These are phyloP conservation scores for Stylophora pistillata DNA, from an alignment of 64 coral and sea anemone genomes.

Conservation along the genomic window DNA sequence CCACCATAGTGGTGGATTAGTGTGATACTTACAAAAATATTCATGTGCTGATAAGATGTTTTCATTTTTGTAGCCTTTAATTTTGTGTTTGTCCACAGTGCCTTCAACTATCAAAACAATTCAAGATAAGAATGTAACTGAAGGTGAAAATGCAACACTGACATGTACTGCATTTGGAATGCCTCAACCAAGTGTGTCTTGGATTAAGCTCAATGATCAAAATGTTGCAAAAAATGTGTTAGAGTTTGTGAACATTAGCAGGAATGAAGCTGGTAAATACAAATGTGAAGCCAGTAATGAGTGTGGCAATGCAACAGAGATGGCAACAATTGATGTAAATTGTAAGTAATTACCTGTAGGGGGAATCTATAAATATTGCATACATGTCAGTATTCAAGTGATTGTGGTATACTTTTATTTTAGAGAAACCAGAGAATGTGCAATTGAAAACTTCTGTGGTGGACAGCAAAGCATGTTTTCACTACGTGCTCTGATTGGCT, in stretches of 20 bases:
- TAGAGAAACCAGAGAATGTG: neutral
- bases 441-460: neutral
- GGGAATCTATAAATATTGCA: too few species aligned
- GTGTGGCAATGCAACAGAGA: neutral
- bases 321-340: neutral
- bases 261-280: slow-evolving; percentile 4
- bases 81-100: neutral
- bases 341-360: neutral
- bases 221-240: neutral
- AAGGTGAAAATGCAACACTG: neutral
- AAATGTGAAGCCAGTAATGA: slow-evolving; percentile 1
- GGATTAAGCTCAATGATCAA: neutral
- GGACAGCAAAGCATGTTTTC: neutral
- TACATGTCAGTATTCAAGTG: too few species aligned
- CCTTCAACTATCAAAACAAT: neutral
- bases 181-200: neutral
- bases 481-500: too few species aligned
- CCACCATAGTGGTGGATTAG: too few species aligned
- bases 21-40: neutral
- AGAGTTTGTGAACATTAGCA: neutral
- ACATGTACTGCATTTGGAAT: neutral
- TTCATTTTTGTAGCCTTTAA: too few species aligned
- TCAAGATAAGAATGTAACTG: neutral
- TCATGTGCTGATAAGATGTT: too few species aligned
- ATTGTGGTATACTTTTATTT: neutral